A percentile compares a stretch with the other conserved stretches of the same genome.
Evolutionary conservation across 1,140 invertebrate species (phyloP).

Genomic region (Aethina tumida): DNA sequence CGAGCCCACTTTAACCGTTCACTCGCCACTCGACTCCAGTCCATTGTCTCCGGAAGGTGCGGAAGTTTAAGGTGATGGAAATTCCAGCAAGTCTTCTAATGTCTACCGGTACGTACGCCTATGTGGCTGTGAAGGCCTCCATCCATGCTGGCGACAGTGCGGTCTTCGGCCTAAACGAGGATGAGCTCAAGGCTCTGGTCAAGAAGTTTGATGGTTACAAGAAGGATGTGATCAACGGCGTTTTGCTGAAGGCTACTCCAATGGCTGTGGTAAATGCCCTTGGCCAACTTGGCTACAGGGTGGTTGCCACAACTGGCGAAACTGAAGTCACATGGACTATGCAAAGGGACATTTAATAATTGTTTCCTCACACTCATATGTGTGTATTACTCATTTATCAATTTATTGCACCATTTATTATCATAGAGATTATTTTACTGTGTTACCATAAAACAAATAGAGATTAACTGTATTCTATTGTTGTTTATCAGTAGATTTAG

Average conservation of each 20-base stretch:
- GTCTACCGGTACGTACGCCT: conserved; percentile 47
- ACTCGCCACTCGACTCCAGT: not conserved
- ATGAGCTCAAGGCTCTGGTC: conserved; percentile 54
- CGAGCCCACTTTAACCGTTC: conserved; percentile 40
- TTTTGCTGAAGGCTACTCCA: conserved; percentile 54
- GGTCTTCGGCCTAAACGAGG: conserved; percentile 60
- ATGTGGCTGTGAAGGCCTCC: conserved; percentile 68
- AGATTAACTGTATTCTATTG: too few relatives aligned
- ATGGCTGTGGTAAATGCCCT: conserved; percentile 59
- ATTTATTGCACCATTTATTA: conserved; percentile 2
- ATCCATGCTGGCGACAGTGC: conserved; percentile 58
- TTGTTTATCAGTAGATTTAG: too few relatives aligned
- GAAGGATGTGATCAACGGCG: conserved; percentile 55
- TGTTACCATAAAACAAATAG: too few relatives aligned
- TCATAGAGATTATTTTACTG: too few relatives aligned
- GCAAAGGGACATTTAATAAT: conserved; percentile 51
- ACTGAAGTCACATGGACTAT: conserved; percentile 72
- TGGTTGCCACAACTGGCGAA: conserved; percentile 66
- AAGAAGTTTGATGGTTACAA: conserved; percentile 54
- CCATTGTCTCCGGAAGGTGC: conserved; percentile 10
- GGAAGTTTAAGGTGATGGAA: conserved; percentile 24
- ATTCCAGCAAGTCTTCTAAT: conserved; percentile 32
- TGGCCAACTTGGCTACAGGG: conserved; percentile 63
- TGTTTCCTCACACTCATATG: not conserved
- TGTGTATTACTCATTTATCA: too few relatives aligned